A percentile compares a stretch with the other conserved stretches of the same genome.
phyloP scores from a whole-genome alignment of 53 echinoderm and acorn worm species.

The Henricia sp. region DNA sequence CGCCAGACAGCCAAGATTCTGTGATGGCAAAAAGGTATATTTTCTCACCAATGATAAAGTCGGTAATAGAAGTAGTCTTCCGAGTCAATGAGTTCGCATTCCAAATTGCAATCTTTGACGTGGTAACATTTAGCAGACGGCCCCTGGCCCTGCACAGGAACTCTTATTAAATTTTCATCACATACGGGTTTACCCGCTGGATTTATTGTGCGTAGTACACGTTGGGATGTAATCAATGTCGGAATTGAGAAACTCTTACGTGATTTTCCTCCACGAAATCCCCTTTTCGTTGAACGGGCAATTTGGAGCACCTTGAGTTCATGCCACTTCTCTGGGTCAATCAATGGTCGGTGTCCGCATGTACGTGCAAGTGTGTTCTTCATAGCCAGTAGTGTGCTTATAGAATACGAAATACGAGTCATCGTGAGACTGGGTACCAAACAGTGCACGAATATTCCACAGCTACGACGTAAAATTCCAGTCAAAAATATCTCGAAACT shows the following conservation, averaged over 20 bases:
- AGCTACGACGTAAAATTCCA: no score
- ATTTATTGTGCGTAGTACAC: background rate
- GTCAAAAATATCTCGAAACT: no score
- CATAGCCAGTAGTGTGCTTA: background rate
- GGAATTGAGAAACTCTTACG: conserved; percentile 4
- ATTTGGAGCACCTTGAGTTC: conserved; percentile 2
- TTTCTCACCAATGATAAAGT: background rate
- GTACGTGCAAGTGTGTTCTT: background rate
- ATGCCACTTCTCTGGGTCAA: background rate
- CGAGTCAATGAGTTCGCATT: background rate
- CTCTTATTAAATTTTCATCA: background rate
- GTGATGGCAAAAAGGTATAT: conserved; percentile 8
- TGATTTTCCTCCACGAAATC: background rate
- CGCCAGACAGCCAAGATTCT: background rate
- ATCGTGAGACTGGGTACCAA: no score
- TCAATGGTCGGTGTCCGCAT: background rate
- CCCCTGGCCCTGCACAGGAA: background rate
- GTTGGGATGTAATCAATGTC: background rate
- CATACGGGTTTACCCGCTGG: background rate
- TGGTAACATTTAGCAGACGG: background rate
- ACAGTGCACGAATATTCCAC: no score
- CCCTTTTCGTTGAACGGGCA: background rate
- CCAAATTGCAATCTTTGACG: background rate
- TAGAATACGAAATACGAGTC: no score
- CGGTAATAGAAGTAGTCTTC: conserved; percentile 1